Evolutionary conservation across 35 echinoderm and acorn worm genomes (phyloP).

Genomic region (Holothuria glaberrima): DNA sequence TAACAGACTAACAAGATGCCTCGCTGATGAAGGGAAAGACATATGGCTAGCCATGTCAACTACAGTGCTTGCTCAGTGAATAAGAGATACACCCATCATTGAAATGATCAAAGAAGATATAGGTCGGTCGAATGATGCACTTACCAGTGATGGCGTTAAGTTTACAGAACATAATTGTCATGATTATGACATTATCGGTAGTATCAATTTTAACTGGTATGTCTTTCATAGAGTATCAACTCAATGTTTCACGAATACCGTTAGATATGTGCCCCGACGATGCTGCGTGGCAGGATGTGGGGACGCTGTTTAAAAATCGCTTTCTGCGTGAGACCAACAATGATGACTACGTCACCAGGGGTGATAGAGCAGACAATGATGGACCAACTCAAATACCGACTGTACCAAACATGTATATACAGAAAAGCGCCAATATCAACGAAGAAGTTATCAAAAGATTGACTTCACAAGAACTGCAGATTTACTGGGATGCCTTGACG

Average conservation of each 20-base stretch:
- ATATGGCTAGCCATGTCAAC: too few relatives aligned
- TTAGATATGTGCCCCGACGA: slow-evolving; percentile 30
- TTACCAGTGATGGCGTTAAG: slow-evolving; percentile 22
- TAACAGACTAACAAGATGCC: too few relatives aligned
- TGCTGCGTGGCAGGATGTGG: neutral
- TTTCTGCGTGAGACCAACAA: neutral
- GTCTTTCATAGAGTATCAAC: slow-evolving; percentile 33
- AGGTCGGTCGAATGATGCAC: neutral
- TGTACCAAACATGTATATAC: slow-evolving; percentile 35
- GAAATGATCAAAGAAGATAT: neutral
- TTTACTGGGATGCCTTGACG: slow-evolving; percentile 41
- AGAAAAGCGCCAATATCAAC: slow-evolving; percentile 21
- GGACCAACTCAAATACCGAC: neutral
- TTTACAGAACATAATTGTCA: slow-evolving; percentile 51
- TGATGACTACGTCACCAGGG: neutral
- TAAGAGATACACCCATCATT: neutral
- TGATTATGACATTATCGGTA: slow-evolving; percentile 46
- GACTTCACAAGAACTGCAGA: slow-evolving; percentile 39
- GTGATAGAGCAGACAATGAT: neutral
- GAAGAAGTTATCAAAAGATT: slow-evolving; percentile 42
- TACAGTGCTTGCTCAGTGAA: too few relatives aligned
- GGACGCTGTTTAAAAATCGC: slow-evolving; percentile 16
- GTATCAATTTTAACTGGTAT: slow-evolving; percentile 34
- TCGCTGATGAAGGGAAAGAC: too few relatives aligned
- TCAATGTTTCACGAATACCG: slow-evolving; percentile 19